Base-by-base conservation (phyloP, 2,888 invertebrate genomes). In the Aspidiotus rigidus region DNA sequence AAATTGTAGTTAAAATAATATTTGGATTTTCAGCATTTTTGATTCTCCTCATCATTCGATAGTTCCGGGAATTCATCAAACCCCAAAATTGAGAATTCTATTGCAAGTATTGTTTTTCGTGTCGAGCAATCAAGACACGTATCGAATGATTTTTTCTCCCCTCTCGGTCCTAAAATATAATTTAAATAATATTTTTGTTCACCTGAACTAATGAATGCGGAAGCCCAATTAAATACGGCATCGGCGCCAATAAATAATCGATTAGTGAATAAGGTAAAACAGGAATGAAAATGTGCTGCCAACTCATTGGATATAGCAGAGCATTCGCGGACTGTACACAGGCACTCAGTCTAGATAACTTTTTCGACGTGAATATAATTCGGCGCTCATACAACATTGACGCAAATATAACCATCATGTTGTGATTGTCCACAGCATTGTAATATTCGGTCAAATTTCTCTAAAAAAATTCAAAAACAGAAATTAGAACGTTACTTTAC, bases 281-380 rank as follows among this genome's bases (percentile, higher is more conserved):
- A 66, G 97, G 97, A 79, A 98, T 96, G 79, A 92, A 98, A 77
- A 98, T 93, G 76, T 97, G 96, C 80, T 98, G 97, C 98, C 98
- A 98, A 74, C 89, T 89, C 95, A 99, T 96, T 0, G 98, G 98
- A 79, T 95, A 97, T 56, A 99, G 85, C 61, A 98, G 86, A 72
- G 91, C 87, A 77, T 94, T 93, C 16, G 95, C 93, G 13, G 96
- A 96, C 79, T 96, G 94, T 40, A 92, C 90, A 76, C 92, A 91
- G 0, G 97, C 93, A 63, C 94, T 94, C 62, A 99, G 81, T 71
- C 93, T 83, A 73, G 92, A 91, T 72, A 97, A 82, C 76, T 90
- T 90, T 72, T 87, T 86, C 0, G 97, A 96, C 9, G 90, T 93
- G 75, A 99, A 89, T 69, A 98, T 87, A 71, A 99, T 91, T 60